Evolutionary conservation across 2,888 invertebrate species (phyloP).

Genomic region (Myathropa florea): DNA sequence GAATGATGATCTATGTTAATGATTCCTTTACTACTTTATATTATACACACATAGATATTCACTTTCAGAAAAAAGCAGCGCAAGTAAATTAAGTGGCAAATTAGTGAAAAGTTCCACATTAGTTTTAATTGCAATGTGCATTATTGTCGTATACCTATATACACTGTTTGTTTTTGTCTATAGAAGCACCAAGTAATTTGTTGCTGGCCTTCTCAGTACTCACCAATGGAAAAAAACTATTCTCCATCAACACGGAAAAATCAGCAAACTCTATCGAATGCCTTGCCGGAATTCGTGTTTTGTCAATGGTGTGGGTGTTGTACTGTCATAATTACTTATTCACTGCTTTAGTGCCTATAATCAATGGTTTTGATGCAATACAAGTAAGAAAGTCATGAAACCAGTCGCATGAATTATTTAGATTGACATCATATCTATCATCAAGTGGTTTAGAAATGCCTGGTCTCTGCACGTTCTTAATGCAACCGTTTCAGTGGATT

Average conservation of each 20-base stretch:
- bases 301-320: conserved; percentile 47
- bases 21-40: too few species aligned
- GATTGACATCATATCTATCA: not conserved
- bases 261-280: conserved; percentile 32
- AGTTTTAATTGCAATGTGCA: too few species aligned
- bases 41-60: too few species aligned
- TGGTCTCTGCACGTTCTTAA: conserved; percentile 72
- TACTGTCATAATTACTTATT: conserved; percentile 4
- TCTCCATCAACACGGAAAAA: conserved; percentile 31
- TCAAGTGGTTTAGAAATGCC: conserved; percentile 53
- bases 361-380: conserved; percentile 5
- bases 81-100: too few species aligned
- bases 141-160: not conserved
- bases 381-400: not conserved
- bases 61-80: too few species aligned
- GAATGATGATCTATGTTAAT: too few species aligned
- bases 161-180: not conserved
- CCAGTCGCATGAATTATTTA: not conserved
- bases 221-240: conserved; percentile 51
- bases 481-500: conserved; percentile 82
- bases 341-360: not conserved
- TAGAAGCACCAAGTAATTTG: conserved; percentile 12
- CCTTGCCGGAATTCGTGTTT: conserved; percentile 26
- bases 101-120: too few species aligned
- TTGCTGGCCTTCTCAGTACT: conserved; percentile 48